A percentile compares a stretch with the other conserved stretches of the same genome.
phyloP scores from a whole-genome alignment of 2,797 vertebrate species.

The Amphiprion clarkii region DNA sequence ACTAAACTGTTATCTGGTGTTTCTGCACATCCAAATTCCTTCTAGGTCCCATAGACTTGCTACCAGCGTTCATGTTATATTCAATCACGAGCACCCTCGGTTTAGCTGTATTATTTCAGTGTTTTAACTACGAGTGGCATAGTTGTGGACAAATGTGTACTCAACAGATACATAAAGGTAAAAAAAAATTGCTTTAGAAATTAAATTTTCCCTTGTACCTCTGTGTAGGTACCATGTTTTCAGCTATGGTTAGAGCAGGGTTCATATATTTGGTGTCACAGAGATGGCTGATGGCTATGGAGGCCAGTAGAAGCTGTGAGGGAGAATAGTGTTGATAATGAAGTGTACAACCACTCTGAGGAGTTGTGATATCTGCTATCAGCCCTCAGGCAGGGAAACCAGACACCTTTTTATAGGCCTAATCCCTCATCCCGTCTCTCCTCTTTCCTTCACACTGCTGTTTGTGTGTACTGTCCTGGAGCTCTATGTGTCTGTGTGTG shows the following conservation, averaged over 20 bases:
- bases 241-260: slow-evolving; percentile 10
- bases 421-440: slow-evolving; percentile 65
- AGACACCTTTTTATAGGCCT: slow-evolving; percentile 75
- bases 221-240: slow-evolving; percentile 8
- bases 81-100: neutral
- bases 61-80: neutral
- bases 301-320: slow-evolving; percentile 49
- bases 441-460: slow-evolving; percentile 25
- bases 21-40: neutral
- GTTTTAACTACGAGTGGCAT: neutral
- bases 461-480: slow-evolving; percentile 42
- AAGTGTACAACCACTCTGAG: slow-evolving; percentile 65
- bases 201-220: neutral
- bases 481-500: slow-evolving; percentile 13
- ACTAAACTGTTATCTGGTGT: neutral
- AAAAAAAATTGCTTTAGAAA: neutral
- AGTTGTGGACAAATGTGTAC: neutral
- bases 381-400: slow-evolving; percentile 72
- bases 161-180: neutral
- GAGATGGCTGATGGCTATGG: slow-evolving; percentile 32
- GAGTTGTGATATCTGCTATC: slow-evolving; percentile 76
- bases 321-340: slow-evolving; percentile 67
- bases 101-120: neutral
- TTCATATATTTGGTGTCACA: slow-evolving; percentile 41
- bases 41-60: neutral